Percentiles rank a stretch among this genome's conserved stretches.
Evolutionary conservation across 1,140 invertebrate genomes (phyloP).

Genomic region (Pristionchus pacificus): DNA sequence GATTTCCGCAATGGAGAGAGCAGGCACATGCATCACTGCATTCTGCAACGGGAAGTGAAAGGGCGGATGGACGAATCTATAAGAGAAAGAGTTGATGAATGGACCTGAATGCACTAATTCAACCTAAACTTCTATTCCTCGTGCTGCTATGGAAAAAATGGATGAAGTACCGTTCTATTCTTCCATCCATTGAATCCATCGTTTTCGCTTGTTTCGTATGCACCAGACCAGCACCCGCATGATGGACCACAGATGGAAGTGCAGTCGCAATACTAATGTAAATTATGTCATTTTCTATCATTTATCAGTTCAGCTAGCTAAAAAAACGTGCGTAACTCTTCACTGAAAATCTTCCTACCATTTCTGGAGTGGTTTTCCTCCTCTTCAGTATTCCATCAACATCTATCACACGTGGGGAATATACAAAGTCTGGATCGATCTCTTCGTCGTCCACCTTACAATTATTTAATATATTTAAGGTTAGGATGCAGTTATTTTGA

Average conservation of each 20-base stretch:
- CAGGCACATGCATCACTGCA: constrained; percentile 23
- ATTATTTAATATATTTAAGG: too few relatives aligned
- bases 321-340: not conserved
- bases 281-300: not conserved
- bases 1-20: constrained; percentile 21
- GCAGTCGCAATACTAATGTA: not conserved
- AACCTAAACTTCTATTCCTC: not conserved
- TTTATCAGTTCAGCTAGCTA: not conserved
- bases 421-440: too few relatives aligned
- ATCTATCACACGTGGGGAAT: too few relatives aligned
- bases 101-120: not conserved
- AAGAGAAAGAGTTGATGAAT: not conserved
- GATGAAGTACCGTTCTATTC: not conserved
- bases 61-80: not conserved
- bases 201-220: not conserved
- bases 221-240: not conserved
- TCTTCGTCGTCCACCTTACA: not conserved
- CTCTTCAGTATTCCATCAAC: not conserved
- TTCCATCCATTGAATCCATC: not conserved
- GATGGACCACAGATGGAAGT: not conserved
- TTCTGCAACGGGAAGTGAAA: constrained; percentile 8
- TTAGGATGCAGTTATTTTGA: constrained; percentile 1
- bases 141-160: not conserved
- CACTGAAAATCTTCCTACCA: too few relatives aligned
- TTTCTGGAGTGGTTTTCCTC: too few relatives aligned